These are phyloP conservation scores for Turritopsis dohrnii DNA, from an alignment of 30 jellyfish, hydroid and myxozoan genomes.

Conservation along the genomic window DNA sequence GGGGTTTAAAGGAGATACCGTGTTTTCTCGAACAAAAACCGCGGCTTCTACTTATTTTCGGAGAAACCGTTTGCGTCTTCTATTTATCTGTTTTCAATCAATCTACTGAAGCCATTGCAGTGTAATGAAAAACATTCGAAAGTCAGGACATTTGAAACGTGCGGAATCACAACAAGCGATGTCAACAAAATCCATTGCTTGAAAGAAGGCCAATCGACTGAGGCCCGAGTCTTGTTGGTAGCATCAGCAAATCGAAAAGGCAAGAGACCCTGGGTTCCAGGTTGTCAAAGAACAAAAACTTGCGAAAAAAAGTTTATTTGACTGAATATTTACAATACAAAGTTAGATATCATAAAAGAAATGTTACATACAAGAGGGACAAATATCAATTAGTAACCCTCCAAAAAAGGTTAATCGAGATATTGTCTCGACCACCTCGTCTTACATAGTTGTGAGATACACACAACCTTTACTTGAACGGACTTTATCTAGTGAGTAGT, in stretches of 20 bases:
- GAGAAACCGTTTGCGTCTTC: no score
- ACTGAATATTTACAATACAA: not conserved
- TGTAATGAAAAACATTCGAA: no score
- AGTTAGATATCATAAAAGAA: not conserved
- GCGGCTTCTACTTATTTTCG: no score
- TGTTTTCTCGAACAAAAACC: no score
- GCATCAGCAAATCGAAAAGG: not conserved
- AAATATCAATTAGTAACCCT: not conserved
- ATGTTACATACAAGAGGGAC: not conserved
- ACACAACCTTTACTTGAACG: not conserved
- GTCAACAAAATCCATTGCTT: no score
- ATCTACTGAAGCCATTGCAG: no score
- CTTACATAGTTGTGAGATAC: not conserved
- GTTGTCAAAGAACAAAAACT: not conserved
- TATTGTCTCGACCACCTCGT: not conserved
- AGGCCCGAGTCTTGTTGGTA: no score
- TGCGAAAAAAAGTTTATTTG: not conserved
- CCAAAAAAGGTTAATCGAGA: not conserved
- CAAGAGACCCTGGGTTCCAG: not conserved
- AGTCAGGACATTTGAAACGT: no score
- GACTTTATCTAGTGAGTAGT: not conserved
- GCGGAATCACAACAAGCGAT: no score
- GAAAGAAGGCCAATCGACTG: no score
- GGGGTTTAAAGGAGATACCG: no score
- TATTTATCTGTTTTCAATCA: no score